Percentiles rank a stretch among this genome's conserved stretches.
These are phyloP conservation scores for Aeoliscus strigatus DNA, from an alignment of 2,797 vertebrate species.

Conservation along the genomic window DNA sequence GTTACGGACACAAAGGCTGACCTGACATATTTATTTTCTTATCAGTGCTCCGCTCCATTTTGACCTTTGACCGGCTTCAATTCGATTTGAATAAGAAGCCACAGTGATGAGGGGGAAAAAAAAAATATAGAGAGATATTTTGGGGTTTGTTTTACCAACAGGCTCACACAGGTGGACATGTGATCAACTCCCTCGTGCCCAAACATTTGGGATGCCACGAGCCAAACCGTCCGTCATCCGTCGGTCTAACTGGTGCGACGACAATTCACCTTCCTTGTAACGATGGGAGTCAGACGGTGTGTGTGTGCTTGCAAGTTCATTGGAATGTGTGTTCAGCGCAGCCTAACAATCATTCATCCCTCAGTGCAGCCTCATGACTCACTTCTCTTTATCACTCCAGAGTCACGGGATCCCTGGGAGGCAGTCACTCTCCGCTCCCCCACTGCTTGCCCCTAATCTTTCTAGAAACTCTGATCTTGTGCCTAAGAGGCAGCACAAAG, in stretches of 20 bases:
- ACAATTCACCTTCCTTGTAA: slow-evolving; percentile 12
- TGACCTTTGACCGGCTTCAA: slow-evolving; percentile 21
- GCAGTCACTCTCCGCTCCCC: slow-evolving; percentile 11
- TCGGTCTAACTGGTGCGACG: no score
- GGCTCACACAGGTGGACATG: no score
- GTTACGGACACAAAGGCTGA: neutral
- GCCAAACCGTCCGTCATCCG: no score
- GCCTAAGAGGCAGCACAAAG: slow-evolving; percentile 58
- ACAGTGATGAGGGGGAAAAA: no score
- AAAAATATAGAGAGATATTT: no score
- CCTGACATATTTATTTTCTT: neutral
- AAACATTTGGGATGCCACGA: no score
- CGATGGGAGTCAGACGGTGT: neutral
- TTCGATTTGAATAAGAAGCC: neutral
- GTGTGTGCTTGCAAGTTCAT: neutral
- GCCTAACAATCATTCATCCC: slow-evolving; percentile 27
- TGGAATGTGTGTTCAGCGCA: slow-evolving; percentile 1
- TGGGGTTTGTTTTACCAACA: no score
- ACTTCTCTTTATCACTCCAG: slow-evolving; percentile 52
- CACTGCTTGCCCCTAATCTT: slow-evolving; percentile 55
- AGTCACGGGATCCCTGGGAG: slow-evolving; percentile 64
- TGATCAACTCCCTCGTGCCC: no score
- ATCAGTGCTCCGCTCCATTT: slow-evolving; percentile 7
- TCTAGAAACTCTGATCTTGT: slow-evolving; percentile 63
- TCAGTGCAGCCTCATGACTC: slow-evolving; percentile 61